A percentile compares a stretch with the other conserved stretches of the same genome.
Conservation (phyloP, 92 coral and sea anemone genomes). For the Micromussa lordhowensis region DNA sequence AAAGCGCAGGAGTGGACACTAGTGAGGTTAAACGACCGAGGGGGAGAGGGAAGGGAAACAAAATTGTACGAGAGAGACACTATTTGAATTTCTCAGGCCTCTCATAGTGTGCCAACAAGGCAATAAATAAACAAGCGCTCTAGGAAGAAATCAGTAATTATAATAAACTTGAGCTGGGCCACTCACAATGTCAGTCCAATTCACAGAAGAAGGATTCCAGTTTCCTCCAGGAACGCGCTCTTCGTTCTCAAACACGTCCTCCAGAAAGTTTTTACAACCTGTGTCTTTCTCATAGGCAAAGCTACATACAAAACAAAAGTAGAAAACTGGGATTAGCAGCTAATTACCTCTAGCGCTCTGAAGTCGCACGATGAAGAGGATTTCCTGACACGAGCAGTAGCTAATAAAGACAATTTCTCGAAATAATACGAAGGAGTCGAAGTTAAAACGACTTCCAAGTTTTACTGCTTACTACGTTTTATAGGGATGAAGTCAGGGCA, state of each 20-base stretch:
- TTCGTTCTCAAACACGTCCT: constrained; percentile 90
- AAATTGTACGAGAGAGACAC: too few species aligned
- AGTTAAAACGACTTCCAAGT: not conserved
- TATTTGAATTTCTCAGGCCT: not conserved
- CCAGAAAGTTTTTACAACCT: constrained; percentile 85
- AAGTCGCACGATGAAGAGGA: not conserved
- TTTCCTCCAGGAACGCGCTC: constrained; percentile 82
- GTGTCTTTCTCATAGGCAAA: constrained; percentile 79
- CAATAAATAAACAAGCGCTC: not conserved
- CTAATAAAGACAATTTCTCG: not conserved
- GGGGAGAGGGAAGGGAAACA: too few species aligned
- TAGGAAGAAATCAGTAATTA: not conserved
- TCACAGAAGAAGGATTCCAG: constrained; percentile 71
- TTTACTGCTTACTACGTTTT: not conserved
- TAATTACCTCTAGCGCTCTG: not conserved
- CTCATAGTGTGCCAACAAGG: not conserved
- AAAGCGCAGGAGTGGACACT: too few species aligned
- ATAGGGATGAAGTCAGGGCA: too few species aligned
- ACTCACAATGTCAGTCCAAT: constrained; percentile 94
- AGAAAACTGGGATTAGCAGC: not conserved
- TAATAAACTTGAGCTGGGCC: not conserved
- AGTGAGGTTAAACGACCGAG: too few species aligned
- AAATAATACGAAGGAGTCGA: not conserved
- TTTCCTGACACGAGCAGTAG: not conserved
- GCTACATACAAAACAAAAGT: constrained; percentile 17